Percentiles rank a stretch among this genome's conserved stretches.
phyloP scores from a whole-genome alignment of 64 coral and sea anemone genomes.

The Anthopleura sola region DNA sequence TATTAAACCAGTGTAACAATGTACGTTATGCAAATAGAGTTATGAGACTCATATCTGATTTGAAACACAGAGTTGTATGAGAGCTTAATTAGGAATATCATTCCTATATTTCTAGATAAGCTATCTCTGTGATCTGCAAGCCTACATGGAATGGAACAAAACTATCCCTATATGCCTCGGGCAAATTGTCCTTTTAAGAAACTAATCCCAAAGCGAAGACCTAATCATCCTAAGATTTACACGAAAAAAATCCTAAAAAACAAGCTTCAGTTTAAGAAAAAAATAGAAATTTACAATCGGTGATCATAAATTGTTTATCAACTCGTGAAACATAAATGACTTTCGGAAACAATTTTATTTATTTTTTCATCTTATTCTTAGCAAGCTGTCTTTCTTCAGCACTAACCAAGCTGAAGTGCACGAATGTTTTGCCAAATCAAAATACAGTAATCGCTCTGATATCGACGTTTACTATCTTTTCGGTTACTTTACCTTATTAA shows the following conservation, averaged over 20 bases:
- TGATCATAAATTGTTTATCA: not conserved
- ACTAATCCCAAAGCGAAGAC: not conserved
- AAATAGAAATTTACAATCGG: not conserved
- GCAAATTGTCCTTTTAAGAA: conserved; percentile 10
- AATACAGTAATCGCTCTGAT: conserved; percentile 6
- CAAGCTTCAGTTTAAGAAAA: not conserved
- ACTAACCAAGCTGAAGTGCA: too few species aligned
- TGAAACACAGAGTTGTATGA: not conserved
- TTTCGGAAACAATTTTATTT: not conserved
- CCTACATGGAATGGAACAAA: conserved; percentile 3
- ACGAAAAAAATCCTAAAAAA: not conserved
- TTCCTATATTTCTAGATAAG: not conserved
- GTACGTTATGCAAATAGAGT: conserved; percentile 22
- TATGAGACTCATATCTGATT: not conserved
- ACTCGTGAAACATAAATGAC: not conserved
- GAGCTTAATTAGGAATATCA: conserved; percentile 2
- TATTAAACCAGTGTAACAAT: not conserved
- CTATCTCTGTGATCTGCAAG: not conserved
- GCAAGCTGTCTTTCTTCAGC: not conserved
- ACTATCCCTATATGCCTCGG: not conserved
- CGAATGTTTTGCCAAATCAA: conserved; percentile 7
- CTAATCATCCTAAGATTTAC: not conserved
- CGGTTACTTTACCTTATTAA: conserved; percentile 11
- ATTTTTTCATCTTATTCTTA: not conserved
- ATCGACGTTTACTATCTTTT: not conserved